Evolutionary conservation across 30 jellyfish, hydroid and myxozoan genomes (phyloP), one percentile per base, ranked within the genome.

Genomic region (Hydractinia echinata): DNA sequence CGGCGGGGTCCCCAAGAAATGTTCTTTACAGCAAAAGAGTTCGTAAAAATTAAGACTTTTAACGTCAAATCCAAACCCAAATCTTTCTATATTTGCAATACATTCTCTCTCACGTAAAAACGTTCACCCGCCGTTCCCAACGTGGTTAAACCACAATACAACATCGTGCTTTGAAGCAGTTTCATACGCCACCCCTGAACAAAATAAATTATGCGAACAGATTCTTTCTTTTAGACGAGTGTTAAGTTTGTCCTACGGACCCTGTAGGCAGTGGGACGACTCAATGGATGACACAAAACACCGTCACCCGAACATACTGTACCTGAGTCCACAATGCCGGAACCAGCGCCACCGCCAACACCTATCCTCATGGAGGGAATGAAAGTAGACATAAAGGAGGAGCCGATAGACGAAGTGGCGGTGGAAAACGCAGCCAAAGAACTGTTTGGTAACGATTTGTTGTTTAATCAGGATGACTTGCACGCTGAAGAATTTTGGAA

Each of bases 401-500:
- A 77, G 58, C 85, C 85, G 13, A 21, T 80, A 15, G 95, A 88
- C 14, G 96, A 87, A 53, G 79, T 81, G 7, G 96, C 96, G n/a
- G 96, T 95, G 4, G 98, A 95, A 8, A 89, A 92, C 61, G 98
- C 96, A 62, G 98, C 98, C 61, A 92, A 92, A 81, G 98, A 92
- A 39, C 89, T 92, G 60, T 92, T 92, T 80, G 98, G 98, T 13
- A 87, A 86, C 71, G 98, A 92, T 73, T 83, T 92, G 8, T 86
- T 92, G 11, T 68, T 68, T 53, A 68, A 82, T 48, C 85, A 77
- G 15, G 96, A 90, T 51, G 97, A 90, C 61, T 85, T 90, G 87
- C 97, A 90, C 19, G 87, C 98, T 44, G 98, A 92, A 39, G 98
- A 92, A 55, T 92, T 92, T 82, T 92, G 98, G 98, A 92, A 87